A percentile compares a stretch with the other conserved stretches of the same genome.
phyloP scores from a whole-genome alignment of 2,888 invertebrate genomes.

The Parascotia fuliginaria region DNA sequence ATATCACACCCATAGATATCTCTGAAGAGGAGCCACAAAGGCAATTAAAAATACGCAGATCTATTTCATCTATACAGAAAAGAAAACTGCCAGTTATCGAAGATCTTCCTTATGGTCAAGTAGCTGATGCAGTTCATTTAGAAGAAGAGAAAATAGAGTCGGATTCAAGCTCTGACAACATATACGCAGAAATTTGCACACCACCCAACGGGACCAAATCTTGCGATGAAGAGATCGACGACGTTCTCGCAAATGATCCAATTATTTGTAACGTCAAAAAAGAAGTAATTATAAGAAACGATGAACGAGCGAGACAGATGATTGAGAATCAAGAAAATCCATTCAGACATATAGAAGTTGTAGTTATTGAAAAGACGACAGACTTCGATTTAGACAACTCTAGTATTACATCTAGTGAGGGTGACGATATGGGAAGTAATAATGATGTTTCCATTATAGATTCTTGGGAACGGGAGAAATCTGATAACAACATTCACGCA shows the following conservation, averaged over 20 bases:
- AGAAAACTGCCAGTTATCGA: conserved; percentile 85
- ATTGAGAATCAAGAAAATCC: conserved; percentile 78
- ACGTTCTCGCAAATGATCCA: conserved; percentile 77
- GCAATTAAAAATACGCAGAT: conserved; percentile 82
- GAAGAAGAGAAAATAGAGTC: conserved; percentile 77
- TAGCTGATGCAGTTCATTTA: conserved; percentile 87
- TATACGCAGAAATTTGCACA: conserved; percentile 89
- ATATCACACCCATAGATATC: conserved; percentile 71
- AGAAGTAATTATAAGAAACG: conserved; percentile 78
- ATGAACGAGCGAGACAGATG: conserved; percentile 78
- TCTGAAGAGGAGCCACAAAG: conserved; percentile 72
- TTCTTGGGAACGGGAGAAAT: conserved; percentile 73
- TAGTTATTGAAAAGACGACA: conserved; percentile 82
- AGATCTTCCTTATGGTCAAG: conserved; percentile 89
- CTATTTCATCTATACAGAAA: conserved; percentile 84
- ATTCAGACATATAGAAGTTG: conserved; percentile 83
- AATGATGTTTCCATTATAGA: conserved; percentile 79
- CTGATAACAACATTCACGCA: conserved; percentile 76
- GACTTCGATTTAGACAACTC: conserved; percentile 80
- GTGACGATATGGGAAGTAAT: conserved; percentile 73
- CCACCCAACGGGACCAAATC: conserved; percentile 69
- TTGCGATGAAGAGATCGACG: conserved; percentile 76
- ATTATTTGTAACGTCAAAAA: conserved; percentile 82
- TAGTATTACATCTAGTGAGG: conserved; percentile 75
- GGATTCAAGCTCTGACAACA: conserved; percentile 86